A percentile compares a stretch with the other conserved stretches of the same genome.
These are phyloP conservation scores for Spinibarbus caldwelli DNA, from an alignment of 2,797 vertebrate species.

Conservation along the genomic window DNA sequence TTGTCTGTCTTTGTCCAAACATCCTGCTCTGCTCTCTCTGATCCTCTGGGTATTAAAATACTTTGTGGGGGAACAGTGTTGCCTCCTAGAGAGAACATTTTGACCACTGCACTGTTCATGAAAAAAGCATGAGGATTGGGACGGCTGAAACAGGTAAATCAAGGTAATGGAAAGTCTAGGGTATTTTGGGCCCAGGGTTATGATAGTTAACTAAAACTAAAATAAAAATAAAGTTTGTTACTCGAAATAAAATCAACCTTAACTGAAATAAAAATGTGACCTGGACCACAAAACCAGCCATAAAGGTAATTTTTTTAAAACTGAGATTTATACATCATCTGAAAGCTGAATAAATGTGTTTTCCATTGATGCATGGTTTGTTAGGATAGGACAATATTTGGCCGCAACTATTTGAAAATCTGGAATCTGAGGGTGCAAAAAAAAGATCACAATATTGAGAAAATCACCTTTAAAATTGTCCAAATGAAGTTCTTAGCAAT, in stretches of 20 bases:
- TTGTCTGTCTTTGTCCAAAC: conserved; percentile 49
- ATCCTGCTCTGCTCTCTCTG: conserved; percentile 28
- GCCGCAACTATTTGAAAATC: too few species aligned
- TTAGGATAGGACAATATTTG: too few species aligned
- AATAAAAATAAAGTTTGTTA: not conserved
- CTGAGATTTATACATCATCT: too few species aligned
- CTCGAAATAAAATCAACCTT: not conserved
- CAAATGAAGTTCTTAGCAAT: too few species aligned
- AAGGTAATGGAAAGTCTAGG: not conserved
- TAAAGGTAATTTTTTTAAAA: too few species aligned
- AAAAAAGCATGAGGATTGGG: conserved; percentile 22
- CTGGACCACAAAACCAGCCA: too few species aligned
- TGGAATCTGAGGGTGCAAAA: too few species aligned
- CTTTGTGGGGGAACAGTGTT: not conserved
- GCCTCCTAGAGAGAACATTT: not conserved
- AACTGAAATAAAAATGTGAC: not conserved
- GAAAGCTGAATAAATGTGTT: too few species aligned
- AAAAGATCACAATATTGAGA: too few species aligned
- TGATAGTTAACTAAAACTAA: not conserved
- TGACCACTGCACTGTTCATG: not conserved
- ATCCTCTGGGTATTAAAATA: conserved; percentile 10
- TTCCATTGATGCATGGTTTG: too few species aligned
- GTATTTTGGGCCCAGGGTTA: not conserved
- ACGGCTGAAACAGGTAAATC: conserved; percentile 2
- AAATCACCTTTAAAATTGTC: too few species aligned